A percentile compares a stretch with the other conserved stretches of the same genome.
Evolutionary conservation across 2,888 invertebrate species (phyloP).

Genomic region (Deladenus siricidicola): DNA sequence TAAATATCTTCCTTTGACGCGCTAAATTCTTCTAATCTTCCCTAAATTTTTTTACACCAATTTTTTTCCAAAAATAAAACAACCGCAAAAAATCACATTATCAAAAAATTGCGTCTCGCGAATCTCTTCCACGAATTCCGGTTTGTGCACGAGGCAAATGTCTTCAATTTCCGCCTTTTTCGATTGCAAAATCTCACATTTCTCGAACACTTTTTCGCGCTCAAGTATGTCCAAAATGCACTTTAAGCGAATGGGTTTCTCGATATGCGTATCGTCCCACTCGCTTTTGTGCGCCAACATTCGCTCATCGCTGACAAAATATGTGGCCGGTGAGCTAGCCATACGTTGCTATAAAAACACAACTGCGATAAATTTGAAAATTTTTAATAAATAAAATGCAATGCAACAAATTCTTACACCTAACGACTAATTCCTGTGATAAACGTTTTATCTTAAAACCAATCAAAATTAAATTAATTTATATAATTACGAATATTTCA

Average conservation of each 20-base stretch:
- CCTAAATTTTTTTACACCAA: conserved; percentile 20
- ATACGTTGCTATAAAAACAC: too few relatives aligned
- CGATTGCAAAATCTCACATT: conserved; percentile 9
- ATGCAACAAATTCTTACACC: too few relatives aligned
- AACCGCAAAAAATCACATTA: not conserved
- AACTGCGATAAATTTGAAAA: too few relatives aligned
- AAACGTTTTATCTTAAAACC: too few relatives aligned
- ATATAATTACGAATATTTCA: too few relatives aligned
- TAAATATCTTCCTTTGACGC: conserved; percentile 45
- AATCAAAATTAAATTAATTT: too few relatives aligned
- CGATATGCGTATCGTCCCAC: conserved; percentile 46
- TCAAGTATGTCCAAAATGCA: conserved; percentile 12
- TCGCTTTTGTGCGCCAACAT: conserved; percentile 26
- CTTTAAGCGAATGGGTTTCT: conserved; percentile 37
- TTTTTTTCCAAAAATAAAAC: not conserved
- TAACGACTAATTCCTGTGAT: too few relatives aligned
- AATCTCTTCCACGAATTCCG: conserved; percentile 1
- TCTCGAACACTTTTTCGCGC: not conserved
- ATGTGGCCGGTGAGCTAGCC: too few relatives aligned
- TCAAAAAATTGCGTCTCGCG: not conserved
- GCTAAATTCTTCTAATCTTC: conserved; percentile 30
- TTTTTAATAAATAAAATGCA: too few relatives aligned
- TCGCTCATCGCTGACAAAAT: conserved; percentile 16
- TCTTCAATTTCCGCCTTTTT: conserved; percentile 6
- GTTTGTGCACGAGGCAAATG: conserved; percentile 6